phyloP scores from a whole-genome alignment of 2,888 invertebrate species.

The Aspidiotus destructor region DNA sequence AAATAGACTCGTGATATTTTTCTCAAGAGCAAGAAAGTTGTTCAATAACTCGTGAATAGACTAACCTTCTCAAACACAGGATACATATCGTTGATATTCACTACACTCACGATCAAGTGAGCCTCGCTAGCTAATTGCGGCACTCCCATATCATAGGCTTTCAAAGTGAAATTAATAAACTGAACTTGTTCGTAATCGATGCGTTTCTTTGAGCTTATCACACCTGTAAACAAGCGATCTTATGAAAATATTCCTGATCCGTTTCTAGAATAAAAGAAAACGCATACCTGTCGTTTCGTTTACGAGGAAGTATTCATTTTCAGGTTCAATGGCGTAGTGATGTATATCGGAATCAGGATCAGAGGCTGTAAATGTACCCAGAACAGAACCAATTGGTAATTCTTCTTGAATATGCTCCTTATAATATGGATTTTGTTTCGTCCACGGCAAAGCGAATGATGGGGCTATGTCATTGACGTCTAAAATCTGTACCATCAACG shows the following conservation, averaged over 20 bases:
- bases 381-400: conserved; percentile 65
- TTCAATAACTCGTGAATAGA: not conserved
- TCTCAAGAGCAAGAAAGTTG: not conserved
- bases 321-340: conserved; percentile 53
- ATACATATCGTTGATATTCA: conserved; percentile 79
- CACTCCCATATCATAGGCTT: conserved; percentile 76
- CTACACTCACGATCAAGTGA: conserved; percentile 61
- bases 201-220: conserved; percentile 62
- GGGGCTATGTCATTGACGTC: conserved; percentile 53
- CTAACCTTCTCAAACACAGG: conserved; percentile 59
- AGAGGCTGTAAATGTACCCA: conserved; percentile 65
- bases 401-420: conserved; percentile 66
- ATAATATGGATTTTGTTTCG: conserved; percentile 53
- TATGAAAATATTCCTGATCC: no score
- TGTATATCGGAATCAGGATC: conserved; percentile 77
- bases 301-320: conserved; percentile 66
- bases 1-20: not conserved
- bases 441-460: conserved; percentile 62
- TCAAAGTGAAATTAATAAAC: conserved; percentile 64
- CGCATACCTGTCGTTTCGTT: conserved; percentile 65
- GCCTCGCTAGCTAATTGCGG: conserved; percentile 73
- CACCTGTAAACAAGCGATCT: conserved; percentile 47
- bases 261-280: not conserved
- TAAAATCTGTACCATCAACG: conserved; percentile 51
- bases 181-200: conserved; percentile 77